Conservation (phyloP, 2,113 vertebrate genomes). For the Elanus axillaris region DNA sequence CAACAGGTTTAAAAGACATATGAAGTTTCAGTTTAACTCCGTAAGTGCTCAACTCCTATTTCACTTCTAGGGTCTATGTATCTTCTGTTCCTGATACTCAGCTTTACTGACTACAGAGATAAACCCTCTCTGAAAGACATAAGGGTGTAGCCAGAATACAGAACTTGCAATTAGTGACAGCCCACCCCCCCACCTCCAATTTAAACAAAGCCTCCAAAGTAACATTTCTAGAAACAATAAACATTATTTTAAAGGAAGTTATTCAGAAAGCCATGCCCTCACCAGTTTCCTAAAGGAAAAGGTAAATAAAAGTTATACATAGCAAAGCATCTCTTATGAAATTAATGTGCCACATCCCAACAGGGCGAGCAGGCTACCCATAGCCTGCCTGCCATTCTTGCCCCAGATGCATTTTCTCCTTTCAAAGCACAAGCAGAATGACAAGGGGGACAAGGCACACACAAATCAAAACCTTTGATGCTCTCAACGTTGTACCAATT, state of each 20-base stretch:
- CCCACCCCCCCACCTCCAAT: neutral
- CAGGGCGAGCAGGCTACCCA: neutral
- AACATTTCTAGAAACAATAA: neutral
- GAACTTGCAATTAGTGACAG: neutral
- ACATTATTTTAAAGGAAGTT: neutral
- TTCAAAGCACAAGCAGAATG: neutral
- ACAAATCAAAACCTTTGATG: neutral
- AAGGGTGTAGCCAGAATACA: neutral
- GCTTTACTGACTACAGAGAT: neutral
- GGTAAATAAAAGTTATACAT: neutral
- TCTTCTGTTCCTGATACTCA: neutral
- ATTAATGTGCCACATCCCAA: neutral
- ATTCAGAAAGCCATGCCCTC: neutral
- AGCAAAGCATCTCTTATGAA: neutral
- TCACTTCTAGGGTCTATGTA: neutral
- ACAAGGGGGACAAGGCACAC: neutral
- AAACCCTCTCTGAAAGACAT: neutral
- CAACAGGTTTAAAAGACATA: neutral
- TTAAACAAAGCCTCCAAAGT: neutral
- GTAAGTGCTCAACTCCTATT: neutral
- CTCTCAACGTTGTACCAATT: neutral
- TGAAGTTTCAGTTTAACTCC: neutral
- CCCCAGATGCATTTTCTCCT: neutral
- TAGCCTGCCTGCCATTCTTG: accelerated
- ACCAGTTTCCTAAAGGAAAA: neutral